These are phyloP conservation scores for Gryon sp. DNA, from an alignment of 1,140 invertebrate species.

Conservation along the genomic window DNA sequence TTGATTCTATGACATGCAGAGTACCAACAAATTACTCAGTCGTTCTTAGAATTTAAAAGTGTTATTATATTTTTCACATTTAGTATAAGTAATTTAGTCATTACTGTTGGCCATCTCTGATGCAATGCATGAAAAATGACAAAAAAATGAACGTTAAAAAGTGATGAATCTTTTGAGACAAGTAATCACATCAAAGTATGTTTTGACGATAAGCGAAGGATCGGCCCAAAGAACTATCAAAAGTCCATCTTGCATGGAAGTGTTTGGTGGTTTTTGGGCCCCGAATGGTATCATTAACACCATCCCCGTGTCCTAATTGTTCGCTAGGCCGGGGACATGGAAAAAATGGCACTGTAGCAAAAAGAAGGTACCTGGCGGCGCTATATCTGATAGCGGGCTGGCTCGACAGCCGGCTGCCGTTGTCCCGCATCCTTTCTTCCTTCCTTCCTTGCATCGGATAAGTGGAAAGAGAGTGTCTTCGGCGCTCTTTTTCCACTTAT, in stretches of 20 bases:
- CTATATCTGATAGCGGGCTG: constrained; percentile 26
- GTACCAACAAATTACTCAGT: too few species aligned
- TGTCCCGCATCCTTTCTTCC: constrained; percentile 58
- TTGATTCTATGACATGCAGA: too few species aligned
- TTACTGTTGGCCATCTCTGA: too few species aligned
- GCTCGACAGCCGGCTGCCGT: constrained; percentile 64
- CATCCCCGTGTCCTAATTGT: constrained; percentile 11
- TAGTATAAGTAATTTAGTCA: too few species aligned
- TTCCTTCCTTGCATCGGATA: too few species aligned
- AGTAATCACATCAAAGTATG: too few species aligned
- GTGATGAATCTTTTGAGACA: constrained; percentile 1
- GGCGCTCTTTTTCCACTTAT: constrained; percentile 28
- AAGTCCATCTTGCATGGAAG: too few species aligned
- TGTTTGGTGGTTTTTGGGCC: constrained; percentile 1
- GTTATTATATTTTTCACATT: too few species aligned
- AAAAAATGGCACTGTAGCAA: background rate
- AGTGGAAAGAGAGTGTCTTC: too few species aligned
- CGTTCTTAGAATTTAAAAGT: too few species aligned
- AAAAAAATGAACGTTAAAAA: constrained; percentile 8
- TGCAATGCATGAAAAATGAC: too few species aligned
- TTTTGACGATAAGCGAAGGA: too few species aligned
- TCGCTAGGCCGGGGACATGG: background rate
- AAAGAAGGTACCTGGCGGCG: background rate
- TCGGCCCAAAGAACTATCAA: constrained; percentile 2
- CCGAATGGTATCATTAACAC: constrained; percentile 21